Evolutionary conservation across 2,113 vertebrate genomes (phyloP).

Genomic region (Pluvianellus socialis): DNA sequence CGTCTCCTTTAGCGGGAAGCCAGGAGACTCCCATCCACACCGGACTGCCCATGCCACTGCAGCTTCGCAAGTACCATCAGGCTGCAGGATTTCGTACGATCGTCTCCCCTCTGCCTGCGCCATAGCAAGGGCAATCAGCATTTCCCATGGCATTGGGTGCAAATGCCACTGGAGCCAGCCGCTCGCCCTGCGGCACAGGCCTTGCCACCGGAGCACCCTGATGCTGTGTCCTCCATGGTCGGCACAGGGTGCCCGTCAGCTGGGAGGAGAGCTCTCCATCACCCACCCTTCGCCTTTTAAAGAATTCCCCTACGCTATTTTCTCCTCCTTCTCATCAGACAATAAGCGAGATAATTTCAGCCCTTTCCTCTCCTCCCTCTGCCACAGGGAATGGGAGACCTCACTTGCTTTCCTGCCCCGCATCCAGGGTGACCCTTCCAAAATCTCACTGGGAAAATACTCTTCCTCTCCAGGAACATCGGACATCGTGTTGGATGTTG

Average conservation of each 20-base stretch:
- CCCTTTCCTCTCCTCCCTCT: not conserved
- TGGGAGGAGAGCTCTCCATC: not conserved
- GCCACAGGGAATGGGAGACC: not conserved
- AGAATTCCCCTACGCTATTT: not conserved
- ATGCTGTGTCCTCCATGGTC: not conserved
- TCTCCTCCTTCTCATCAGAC: not conserved
- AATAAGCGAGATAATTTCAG: not conserved
- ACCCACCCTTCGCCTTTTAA: not conserved
- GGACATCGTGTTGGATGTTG: fast-evolving
- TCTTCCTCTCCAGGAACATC: not conserved
- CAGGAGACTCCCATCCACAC: fast-evolving
- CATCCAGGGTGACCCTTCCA: not conserved
- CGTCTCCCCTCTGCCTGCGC: not conserved
- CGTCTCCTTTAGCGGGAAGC: not conserved
- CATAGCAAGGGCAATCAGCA: not conserved
- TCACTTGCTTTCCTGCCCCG: fast-evolving
- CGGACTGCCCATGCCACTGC: fast-evolving
- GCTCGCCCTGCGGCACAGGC: not conserved
- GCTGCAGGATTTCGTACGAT: not conserved
- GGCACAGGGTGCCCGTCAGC: not conserved
- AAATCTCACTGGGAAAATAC: not conserved
- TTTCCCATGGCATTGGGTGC: not conserved
- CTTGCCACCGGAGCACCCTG: not conserved
- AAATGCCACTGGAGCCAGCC: not conserved
- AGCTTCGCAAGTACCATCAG: not conserved